Evolutionary conservation across 1,140 invertebrate genomes (phyloP).

Genomic region (Arion vulgaris): DNA sequence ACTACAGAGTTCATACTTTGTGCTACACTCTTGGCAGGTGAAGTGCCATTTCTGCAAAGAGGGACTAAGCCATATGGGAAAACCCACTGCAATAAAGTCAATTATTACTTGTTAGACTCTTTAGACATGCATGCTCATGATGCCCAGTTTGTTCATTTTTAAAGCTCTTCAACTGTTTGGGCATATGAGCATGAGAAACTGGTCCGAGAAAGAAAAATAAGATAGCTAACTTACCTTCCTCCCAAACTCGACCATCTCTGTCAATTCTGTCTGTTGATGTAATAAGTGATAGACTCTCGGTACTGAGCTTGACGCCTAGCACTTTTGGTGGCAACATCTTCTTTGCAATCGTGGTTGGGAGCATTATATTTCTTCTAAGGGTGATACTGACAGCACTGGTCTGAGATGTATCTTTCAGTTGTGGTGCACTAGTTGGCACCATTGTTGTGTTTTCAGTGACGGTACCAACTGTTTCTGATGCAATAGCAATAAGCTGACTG

Average conservation of each 20-base stretch:
- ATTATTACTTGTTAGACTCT: too few relatives aligned
- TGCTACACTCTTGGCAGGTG: too few relatives aligned
- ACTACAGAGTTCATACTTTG: too few relatives aligned
- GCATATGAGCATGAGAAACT: too few relatives aligned
- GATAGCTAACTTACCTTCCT: conserved; percentile 55
- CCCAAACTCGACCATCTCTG: conserved; percentile 27
- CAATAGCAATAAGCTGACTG: neutral
- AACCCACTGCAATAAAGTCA: too few relatives aligned
- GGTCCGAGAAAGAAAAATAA: too few relatives aligned
- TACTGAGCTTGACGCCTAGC: conserved; percentile 10
- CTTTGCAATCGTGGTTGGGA: neutral
- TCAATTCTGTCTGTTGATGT: conserved; percentile 28
- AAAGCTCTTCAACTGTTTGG: too few relatives aligned
- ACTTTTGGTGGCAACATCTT: conserved; percentile 12
- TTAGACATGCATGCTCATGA: too few relatives aligned
- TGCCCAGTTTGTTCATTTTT: too few relatives aligned
- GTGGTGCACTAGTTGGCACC: neutral
- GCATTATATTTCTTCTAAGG: conserved; percentile 5
- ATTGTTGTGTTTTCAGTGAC: neutral
- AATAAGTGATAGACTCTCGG: conserved; percentile 24
- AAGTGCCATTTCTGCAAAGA: too few relatives aligned
- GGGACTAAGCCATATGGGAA: too few relatives aligned
- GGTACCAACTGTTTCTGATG: neutral
- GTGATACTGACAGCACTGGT: neutral
- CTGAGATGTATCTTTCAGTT: neutral